Percentiles rank a stretch among this genome's conserved stretches.
phyloP scores from a whole-genome alignment of 2,888 invertebrate genomes.

The Rhyacophila evoluta region DNA sequence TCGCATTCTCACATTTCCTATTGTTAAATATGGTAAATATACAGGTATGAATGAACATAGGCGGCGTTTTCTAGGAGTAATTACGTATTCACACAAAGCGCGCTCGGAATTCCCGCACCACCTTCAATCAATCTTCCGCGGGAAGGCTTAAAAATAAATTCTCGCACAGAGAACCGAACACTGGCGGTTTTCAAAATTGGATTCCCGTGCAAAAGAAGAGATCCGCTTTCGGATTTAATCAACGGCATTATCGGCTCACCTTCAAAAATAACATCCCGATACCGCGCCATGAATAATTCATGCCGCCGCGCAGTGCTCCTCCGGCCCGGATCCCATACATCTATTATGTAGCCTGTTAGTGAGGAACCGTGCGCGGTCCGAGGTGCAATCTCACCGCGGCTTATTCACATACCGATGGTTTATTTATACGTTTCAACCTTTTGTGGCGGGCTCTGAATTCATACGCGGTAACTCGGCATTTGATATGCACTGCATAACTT shows the following conservation, averaged over 20 bases:
- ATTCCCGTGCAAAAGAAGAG: conserved; percentile 8
- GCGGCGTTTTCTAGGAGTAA: not conserved
- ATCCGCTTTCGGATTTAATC: conserved; percentile 42
- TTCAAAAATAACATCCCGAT: conserved; percentile 47
- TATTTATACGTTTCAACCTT: conserved; percentile 46
- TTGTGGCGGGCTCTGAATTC: not conserved
- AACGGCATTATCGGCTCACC: conserved; percentile 41
- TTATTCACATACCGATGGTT: conserved; percentile 39
- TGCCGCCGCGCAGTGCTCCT: conserved; percentile 23
- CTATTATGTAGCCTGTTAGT: not conserved
- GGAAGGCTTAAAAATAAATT: conserved; percentile 18
- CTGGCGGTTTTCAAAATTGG: conserved; percentile 14
- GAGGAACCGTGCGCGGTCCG: conserved; percentile 21
- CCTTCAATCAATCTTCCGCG: conserved; percentile 4
- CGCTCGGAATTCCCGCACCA: not conserved
- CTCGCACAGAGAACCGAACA: not conserved
- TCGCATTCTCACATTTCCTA: no score
- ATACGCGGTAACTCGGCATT: not conserved
- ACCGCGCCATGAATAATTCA: conserved; percentile 47
- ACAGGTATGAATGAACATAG: not conserved
- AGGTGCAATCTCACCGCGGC: conserved; percentile 37
- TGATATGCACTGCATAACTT: conserved; percentile 13
- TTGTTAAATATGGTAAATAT: no score
- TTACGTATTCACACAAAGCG: conserved; percentile 18
- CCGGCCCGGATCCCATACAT: not conserved